A percentile compares a stretch with the other conserved stretches of the same genome.
Evolutionary conservation across 2,797 vertebrate species (phyloP).

Genomic region (Leucoraja ocellata): DNA sequence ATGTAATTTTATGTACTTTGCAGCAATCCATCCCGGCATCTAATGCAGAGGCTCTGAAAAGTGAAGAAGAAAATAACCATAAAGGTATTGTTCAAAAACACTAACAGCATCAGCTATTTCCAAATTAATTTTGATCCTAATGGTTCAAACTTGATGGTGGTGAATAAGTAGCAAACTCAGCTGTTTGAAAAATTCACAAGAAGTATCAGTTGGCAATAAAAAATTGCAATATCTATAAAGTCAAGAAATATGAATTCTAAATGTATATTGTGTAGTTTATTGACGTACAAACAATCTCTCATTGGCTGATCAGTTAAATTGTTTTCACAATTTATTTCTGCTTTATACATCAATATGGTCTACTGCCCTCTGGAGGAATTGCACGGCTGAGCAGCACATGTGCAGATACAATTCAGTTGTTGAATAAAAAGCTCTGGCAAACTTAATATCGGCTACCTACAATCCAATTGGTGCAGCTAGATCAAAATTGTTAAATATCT

Average conservation of each 20-base stretch:
- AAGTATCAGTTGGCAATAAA: background rate
- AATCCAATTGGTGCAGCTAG: background rate
- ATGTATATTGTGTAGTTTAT: background rate
- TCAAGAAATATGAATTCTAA: background rate
- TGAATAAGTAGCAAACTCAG: background rate
- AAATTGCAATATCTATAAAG: background rate
- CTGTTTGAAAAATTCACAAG: background rate
- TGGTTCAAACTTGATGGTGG: background rate
- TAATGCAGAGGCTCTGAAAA: constrained; percentile 62
- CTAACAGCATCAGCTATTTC: background rate
- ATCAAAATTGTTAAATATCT: background rate
- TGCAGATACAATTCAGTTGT: background rate
- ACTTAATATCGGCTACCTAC: background rate
- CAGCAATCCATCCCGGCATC: constrained; percentile 56
- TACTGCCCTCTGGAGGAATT: constrained; percentile 12
- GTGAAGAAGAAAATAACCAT: constrained; percentile 70
- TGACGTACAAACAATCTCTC: background rate
- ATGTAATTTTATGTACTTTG: constrained; percentile 16
- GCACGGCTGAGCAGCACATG: background rate
- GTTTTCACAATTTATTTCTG: background rate
- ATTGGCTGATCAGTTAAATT: background rate
- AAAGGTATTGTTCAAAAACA: constrained; percentile 66
- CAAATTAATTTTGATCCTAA: background rate
- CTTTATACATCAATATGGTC: background rate
- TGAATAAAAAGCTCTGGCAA: background rate